These are phyloP conservation scores for Myotis vivesi DNA, from an alignment of 2,797 vertebrate species.

Conservation along the genomic window DNA sequence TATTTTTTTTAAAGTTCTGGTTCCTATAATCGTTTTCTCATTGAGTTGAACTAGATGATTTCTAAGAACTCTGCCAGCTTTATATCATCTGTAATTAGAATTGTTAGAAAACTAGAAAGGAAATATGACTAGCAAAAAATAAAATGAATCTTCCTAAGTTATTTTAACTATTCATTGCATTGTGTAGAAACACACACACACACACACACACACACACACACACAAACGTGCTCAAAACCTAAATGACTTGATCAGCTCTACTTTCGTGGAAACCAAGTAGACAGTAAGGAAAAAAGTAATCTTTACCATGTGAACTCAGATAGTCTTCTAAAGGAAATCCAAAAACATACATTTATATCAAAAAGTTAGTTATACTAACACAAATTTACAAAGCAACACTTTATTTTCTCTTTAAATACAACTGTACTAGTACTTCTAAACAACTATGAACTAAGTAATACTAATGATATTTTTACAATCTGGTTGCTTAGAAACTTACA, in stretches of 20 bases:
- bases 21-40: background rate
- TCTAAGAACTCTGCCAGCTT: background rate
- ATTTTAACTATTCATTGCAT: background rate
- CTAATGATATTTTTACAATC: background rate
- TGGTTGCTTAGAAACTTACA: background rate
- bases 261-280: background rate
- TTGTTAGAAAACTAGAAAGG: background rate
- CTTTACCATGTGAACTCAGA: background rate
- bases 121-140: background rate
- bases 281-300: background rate
- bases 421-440: background rate
- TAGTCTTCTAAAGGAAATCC: background rate
- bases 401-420: conserved; percentile 9
- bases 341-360: background rate
- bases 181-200: background rate
- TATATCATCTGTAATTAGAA: background rate
- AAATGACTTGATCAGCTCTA: background rate
- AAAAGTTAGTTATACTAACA: background rate
- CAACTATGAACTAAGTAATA: background rate
- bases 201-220: background rate
- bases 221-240: background rate
- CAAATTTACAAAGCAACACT: background rate
- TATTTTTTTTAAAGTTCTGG: background rate
- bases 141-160: background rate
- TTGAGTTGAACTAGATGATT: background rate